phyloP scores from a whole-genome alignment of 37 sponge, comb jelly and placozoan genomes.

The Mnemiopsis leidyi region DNA sequence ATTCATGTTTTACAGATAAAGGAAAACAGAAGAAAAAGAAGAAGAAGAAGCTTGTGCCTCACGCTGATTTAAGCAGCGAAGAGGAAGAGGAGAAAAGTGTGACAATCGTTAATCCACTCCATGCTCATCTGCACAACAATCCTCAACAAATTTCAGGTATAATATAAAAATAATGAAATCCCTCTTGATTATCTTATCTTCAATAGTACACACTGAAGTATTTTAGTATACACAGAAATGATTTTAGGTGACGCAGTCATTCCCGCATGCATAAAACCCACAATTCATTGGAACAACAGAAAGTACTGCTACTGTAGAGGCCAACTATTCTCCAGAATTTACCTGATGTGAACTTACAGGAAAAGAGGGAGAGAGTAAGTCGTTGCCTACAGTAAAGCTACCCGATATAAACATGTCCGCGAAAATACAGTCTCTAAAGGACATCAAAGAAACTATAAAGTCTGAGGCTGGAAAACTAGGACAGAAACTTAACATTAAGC shows the following conservation, averaged over 20 bases:
- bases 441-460: conserved; percentile 5
- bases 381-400: neutral
- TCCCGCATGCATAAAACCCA: too few species aligned
- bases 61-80: neutral
- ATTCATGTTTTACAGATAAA: too few species aligned
- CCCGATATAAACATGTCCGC: neutral
- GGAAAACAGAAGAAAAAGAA: neutral
- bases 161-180: too few species aligned
- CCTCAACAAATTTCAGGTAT: neutral
- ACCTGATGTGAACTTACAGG: too few species aligned
- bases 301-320: too few species aligned
- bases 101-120: neutral
- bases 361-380: neutral
- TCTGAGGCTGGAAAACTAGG: conserved; percentile 15
- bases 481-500: neutral
- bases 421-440: neutral
- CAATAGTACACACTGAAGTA: too few species aligned
- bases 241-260: too few species aligned
- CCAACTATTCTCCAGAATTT: too few species aligned
- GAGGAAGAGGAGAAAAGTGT: neutral
- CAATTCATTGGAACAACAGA: too few species aligned
- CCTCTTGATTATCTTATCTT: too few species aligned
- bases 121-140: neutral
- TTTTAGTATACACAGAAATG: too few species aligned
- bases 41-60: conserved; percentile 3